Conservation (phyloP, 2,797 vertebrate genomes). For the Mastacembelus armatus region DNA sequence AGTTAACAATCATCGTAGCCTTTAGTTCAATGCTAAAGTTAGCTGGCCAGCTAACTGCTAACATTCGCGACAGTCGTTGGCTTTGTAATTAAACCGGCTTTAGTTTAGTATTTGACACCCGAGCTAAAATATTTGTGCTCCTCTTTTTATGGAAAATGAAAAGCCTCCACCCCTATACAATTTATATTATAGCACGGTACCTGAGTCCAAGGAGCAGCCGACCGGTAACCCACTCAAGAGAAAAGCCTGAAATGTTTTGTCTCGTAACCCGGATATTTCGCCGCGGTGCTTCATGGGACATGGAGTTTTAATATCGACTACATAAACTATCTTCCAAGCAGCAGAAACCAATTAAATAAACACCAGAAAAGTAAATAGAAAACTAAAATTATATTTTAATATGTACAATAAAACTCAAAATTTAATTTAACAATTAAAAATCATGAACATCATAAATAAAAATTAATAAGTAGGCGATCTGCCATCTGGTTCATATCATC, state of each 20-base stretch:
- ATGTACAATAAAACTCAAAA: neutral
- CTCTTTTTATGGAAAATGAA: rapidly evolving
- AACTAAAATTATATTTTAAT: neutral
- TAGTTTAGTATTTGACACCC: neutral
- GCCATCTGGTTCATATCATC: no score
- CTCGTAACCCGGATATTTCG: rapidly evolving
- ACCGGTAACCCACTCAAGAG: neutral
- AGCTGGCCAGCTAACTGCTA: neutral
- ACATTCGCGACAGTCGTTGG: neutral
- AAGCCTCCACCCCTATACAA: neutral
- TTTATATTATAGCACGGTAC: neutral
- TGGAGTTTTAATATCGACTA: conserved; percentile 18
- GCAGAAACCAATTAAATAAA: neutral
- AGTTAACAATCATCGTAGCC: no score
- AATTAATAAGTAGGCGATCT: no score
- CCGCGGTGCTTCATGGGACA: conserved; percentile 48
- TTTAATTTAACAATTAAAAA: no score
- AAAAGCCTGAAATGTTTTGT: neutral
- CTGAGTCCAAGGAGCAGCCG: rapidly evolving
- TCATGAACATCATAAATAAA: no score
- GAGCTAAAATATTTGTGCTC: neutral
- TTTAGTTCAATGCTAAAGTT: no score
- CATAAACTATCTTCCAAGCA: no score
- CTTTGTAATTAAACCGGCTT: conserved; percentile 12
- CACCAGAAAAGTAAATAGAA: neutral